Conservation (phyloP, 1,140 invertebrate species). For the Venturia canescens region DNA sequence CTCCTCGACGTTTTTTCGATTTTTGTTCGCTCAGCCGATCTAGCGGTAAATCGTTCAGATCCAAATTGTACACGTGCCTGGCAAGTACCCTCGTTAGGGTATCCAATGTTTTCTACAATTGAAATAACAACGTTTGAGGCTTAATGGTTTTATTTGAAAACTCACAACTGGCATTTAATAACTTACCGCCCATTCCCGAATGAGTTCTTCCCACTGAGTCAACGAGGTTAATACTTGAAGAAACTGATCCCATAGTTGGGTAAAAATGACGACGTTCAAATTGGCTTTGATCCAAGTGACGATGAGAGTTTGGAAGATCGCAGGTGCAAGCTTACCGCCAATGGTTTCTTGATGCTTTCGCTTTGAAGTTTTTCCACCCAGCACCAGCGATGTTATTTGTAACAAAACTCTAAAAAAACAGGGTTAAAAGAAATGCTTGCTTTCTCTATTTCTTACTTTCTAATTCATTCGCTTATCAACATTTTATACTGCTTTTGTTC, state of each 20-base stretch:
- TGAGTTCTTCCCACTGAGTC: constrained; percentile 96
- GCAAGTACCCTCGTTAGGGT: constrained; percentile 95
- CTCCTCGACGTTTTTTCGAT: constrained; percentile 81
- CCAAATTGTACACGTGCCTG: constrained; percentile 94
- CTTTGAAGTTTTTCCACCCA: constrained; percentile 86
- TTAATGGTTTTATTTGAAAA: not conserved
- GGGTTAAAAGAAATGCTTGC: not conserved
- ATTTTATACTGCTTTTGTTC: too few relatives aligned
- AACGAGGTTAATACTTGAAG: constrained; percentile 91
- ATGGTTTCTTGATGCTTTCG: constrained; percentile 87
- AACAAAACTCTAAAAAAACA: constrained; percentile 82
- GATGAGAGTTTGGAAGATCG: constrained; percentile 96
- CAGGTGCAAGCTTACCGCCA: constrained; percentile 90
- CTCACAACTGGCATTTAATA: not conserved
- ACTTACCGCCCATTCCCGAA: constrained; percentile 96
- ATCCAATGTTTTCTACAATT: constrained; percentile 94
- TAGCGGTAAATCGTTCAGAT: constrained; percentile 92
- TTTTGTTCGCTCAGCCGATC: constrained; percentile 91
- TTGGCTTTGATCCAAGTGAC: constrained; percentile 99
- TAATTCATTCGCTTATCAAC: too few relatives aligned
- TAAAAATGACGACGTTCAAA: constrained; percentile 92
- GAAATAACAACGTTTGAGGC: not conserved
- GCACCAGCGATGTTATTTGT: constrained; percentile 93
- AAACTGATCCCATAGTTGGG: constrained; percentile 96
- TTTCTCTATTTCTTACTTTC: too few relatives aligned